Conservation (phyloP, 2,888 invertebrate genomes). For the Dioctria linearis region DNA sequence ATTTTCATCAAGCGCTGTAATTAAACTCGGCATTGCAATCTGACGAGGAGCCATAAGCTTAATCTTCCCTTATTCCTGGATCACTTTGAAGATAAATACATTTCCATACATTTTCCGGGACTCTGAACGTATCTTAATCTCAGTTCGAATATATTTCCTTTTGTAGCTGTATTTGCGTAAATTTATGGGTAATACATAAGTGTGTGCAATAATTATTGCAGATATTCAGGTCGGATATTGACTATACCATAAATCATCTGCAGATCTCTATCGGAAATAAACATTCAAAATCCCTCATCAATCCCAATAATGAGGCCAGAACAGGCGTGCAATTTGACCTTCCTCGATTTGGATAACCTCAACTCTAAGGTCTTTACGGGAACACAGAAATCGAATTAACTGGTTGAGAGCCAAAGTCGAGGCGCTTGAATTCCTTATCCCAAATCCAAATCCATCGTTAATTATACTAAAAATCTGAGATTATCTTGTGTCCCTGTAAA, state of each 20-base stretch:
- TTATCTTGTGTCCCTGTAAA: constrained; percentile 45
- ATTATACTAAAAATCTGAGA: constrained; percentile 38
- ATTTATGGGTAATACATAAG: constrained; percentile 36
- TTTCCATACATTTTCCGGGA: too few species aligned
- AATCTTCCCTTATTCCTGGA: not conserved
- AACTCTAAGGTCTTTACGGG: not conserved
- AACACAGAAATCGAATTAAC: not conserved
- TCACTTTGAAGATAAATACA: not conserved
- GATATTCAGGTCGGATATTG: constrained; percentile 49
- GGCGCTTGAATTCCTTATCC: not conserved
- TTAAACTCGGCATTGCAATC: too few species aligned
- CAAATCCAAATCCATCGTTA: constrained; percentile 21
- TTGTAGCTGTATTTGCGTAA: constrained; percentile 10
- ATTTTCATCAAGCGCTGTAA: too few species aligned
- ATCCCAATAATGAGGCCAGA: constrained; percentile 6
- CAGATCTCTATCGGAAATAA: constrained; percentile 34
- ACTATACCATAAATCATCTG: constrained; percentile 45
- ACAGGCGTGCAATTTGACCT: constrained; percentile 31
- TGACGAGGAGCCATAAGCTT: too few species aligned
- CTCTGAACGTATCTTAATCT: not conserved
- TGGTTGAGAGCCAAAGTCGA: not conserved
- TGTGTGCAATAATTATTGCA: constrained; percentile 15
- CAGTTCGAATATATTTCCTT: not conserved
- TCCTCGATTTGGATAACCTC: not conserved
- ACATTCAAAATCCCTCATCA: constrained; percentile 36